phyloP scores from a whole-genome alignment of 2,113 vertebrate species.

The Mellivora capensis region DNA sequence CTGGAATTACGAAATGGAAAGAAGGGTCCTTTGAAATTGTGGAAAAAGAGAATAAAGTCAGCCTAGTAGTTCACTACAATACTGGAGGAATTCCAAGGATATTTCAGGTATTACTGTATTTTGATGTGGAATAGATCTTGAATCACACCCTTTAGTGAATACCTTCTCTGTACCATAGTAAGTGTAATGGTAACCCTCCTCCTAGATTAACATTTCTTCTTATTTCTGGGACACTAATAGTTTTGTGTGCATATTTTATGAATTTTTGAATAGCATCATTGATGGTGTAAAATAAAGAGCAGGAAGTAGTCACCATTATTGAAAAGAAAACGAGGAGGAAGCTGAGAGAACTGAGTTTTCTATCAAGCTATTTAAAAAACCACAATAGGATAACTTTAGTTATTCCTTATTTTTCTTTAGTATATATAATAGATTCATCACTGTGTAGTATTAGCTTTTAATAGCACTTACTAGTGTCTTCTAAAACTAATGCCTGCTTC shows the following conservation, averaged over 20 bases:
- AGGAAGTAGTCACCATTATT: not conserved
- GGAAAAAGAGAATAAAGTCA: constrained; percentile 96
- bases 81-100: constrained; percentile 89
- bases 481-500: not conserved
- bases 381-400: not conserved
- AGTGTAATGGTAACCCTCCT: not conserved
- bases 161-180: constrained; percentile 61
- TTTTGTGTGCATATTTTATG: constrained; percentile 48
- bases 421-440: not conserved
- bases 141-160: constrained; percentile 56
- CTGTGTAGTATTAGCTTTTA: constrained; percentile 25
- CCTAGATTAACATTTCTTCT: constrained; percentile 64
- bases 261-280: constrained; percentile 58
- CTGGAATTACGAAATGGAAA: constrained; percentile 95
- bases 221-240: constrained; percentile 61
- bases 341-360: not conserved
- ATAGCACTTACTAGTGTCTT: not conserved
- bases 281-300: not conserved
- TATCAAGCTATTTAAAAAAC: not conserved
- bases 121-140: constrained; percentile 59
- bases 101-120: constrained; percentile 89
- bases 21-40: constrained; percentile 97
- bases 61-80: constrained; percentile 90
- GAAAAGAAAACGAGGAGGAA: constrained; percentile 40
- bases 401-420: not conserved